A percentile compares a stretch with the other conserved stretches of the same genome.
Conservation (phyloP, 2,888 invertebrate genomes). For the Perdita meconis region DNA sequence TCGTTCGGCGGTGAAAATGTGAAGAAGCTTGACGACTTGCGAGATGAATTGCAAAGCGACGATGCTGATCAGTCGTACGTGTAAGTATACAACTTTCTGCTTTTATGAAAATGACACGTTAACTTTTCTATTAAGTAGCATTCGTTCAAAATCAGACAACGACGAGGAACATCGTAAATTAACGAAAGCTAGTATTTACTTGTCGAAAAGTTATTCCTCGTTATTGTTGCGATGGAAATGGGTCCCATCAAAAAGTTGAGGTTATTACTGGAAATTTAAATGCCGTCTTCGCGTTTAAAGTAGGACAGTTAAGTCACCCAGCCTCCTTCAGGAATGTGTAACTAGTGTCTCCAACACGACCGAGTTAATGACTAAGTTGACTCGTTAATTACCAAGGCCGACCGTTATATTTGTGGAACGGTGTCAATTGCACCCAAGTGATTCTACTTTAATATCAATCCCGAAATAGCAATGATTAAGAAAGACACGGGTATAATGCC, state of each 20-base stretch:
- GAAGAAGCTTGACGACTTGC: constrained; percentile 54
- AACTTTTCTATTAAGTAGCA: too few relatives aligned
- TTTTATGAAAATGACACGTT: constrained; percentile 13
- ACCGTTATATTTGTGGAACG: constrained; percentile 24
- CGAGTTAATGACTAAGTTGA: constrained; percentile 21
- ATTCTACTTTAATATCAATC: constrained; percentile 1
- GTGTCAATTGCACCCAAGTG: constrained; percentile 37
- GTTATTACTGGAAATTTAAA: not conserved
- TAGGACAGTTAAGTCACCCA: not conserved
- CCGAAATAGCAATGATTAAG: constrained; percentile 12
- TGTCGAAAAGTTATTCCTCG: not conserved
- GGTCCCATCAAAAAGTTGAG: not conserved
- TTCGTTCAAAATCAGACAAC: not conserved
- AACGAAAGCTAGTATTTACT: not conserved
- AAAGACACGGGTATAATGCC: not conserved
- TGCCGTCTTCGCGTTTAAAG: not conserved
- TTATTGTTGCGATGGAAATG: not conserved
- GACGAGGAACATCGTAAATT: not conserved
- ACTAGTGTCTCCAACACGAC: constrained; percentile 20
- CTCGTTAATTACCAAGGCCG: constrained; percentile 44
- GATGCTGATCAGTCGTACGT: constrained; percentile 65
- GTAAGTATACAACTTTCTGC: constrained; percentile 49
- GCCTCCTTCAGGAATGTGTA: constrained; percentile 23
- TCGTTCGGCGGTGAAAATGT: constrained; percentile 41
- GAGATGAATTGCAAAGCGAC: constrained; percentile 62